Evolutionary conservation across 1,140 invertebrate species (phyloP), one percentile per base, ranked within the genome.

Genomic region (Patella vulgata): DNA sequence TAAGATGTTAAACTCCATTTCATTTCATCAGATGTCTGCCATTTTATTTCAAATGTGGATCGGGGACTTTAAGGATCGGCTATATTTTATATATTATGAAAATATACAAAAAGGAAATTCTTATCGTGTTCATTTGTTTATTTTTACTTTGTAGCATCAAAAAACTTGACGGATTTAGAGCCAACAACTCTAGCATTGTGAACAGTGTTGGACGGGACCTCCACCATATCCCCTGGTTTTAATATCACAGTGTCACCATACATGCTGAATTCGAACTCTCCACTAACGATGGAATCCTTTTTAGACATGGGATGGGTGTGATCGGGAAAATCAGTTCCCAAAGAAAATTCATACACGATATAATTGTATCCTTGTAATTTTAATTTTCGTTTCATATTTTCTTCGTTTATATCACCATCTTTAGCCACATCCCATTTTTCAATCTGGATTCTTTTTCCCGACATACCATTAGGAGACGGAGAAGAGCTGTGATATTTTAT

Each of bases 151-250:
- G 71, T 74, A 9, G 76, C 69, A 67, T 82, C 81, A 64, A 77
- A 79, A 68, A 82, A 79, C 17, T 70, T 63, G 0, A 80, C 77
- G 53, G 61, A 25, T 40, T 79, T 59, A 25, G 56, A 63, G 17
- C 79, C 81, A 48, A 81, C 67, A 59, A 82, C 81, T 21, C 59
- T 52, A 19, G 79, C 78, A 59, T 72, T 80, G 43, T 82, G 81
- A 2, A 81, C 66, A 28, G 66, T 73, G 25, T 77, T 63, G 36
- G 72, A 74, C 0, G 81, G 81, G 11, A 82, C 76, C 21, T 80
- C 74, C 2, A 82, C 63, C 66, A 79, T 81, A 36, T 82, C 79
- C 8, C 81, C 81, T n/a, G 81, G 79, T 30, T 75, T 53, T 46
- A 82, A 59, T 3, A 77, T 57, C 28, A 80, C 70, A 19, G 66